Evolutionary conservation across 2,797 vertebrate genomes (phyloP).

Genomic region (Sebastes kiyomatsui): DNA sequence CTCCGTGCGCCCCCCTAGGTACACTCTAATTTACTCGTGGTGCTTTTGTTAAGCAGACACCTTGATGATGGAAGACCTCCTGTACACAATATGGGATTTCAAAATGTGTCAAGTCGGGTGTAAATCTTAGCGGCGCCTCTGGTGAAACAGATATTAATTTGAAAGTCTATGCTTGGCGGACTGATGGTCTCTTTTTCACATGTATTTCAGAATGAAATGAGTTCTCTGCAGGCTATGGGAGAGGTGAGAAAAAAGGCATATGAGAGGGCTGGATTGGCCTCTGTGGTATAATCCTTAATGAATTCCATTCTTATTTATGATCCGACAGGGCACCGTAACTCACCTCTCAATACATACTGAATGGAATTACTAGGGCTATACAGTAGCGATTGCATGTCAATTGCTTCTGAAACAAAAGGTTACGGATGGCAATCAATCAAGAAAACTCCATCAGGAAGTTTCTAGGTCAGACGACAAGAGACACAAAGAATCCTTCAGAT

Average conservation of each 20-base stretch:
- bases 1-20: constrained; percentile 50
- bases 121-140: constrained; percentile 79
- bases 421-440: constrained; percentile 71
- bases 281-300: constrained; percentile 76
- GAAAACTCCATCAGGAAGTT: constrained; percentile 58
- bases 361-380: constrained; percentile 69
- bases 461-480: constrained; percentile 55
- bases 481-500: constrained; percentile 30
- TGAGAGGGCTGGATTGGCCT: constrained; percentile 62
- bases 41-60: constrained; percentile 77
- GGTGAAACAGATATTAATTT: constrained; percentile 85
- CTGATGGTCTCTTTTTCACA: constrained; percentile 73
- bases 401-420: constrained; percentile 76
- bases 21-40: constrained; percentile 74
- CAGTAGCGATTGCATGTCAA: constrained; percentile 73
- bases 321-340: constrained; percentile 71
- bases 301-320: constrained; percentile 83
- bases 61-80: constrained; percentile 79
- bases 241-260: constrained; percentile 68
- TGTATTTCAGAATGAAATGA: constrained; percentile 78
- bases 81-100: constrained; percentile 78
- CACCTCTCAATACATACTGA: constrained; percentile 66
- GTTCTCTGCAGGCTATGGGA: constrained; percentile 72
- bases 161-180: constrained; percentile 74
- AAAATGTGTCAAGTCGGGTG: constrained; percentile 78